phyloP scores from a whole-genome alignment of 2,113 vertebrate genomes.

The Grammomys surdaster region DNA sequence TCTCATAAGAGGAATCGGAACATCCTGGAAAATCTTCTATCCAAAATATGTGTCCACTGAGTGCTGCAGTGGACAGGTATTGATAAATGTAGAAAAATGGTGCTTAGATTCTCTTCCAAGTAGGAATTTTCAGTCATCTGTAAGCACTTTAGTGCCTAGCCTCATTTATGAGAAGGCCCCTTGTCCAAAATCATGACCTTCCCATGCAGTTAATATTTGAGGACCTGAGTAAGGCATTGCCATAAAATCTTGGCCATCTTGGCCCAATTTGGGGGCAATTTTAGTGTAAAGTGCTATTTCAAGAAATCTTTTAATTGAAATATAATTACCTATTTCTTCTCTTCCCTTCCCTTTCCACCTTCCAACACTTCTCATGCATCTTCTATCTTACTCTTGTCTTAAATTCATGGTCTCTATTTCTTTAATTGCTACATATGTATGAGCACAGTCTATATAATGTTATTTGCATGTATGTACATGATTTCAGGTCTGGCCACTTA shows the following conservation, averaged over 20 bases:
- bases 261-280: background rate
- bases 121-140: background rate
- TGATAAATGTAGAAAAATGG: background rate
- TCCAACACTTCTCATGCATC: background rate
- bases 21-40: background rate
- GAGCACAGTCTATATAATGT: background rate
- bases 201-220: background rate
- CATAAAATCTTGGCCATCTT: background rate
- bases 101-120: background rate
- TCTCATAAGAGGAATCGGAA: background rate
- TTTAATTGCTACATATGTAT: background rate
- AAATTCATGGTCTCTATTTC: background rate
- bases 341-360: no score
- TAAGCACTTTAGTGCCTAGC: background rate
- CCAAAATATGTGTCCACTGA: background rate
- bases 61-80: background rate
- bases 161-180: background rate
- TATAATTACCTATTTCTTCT: background rate
- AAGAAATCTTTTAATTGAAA: background rate
- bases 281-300: background rate
- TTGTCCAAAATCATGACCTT: background rate
- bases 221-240: background rate
- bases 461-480: background rate
- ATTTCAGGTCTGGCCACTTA: background rate
- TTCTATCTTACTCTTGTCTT: background rate